Conservation (phyloP, 2,797 vertebrate genomes). For the Propithecus perrieri region DNA sequence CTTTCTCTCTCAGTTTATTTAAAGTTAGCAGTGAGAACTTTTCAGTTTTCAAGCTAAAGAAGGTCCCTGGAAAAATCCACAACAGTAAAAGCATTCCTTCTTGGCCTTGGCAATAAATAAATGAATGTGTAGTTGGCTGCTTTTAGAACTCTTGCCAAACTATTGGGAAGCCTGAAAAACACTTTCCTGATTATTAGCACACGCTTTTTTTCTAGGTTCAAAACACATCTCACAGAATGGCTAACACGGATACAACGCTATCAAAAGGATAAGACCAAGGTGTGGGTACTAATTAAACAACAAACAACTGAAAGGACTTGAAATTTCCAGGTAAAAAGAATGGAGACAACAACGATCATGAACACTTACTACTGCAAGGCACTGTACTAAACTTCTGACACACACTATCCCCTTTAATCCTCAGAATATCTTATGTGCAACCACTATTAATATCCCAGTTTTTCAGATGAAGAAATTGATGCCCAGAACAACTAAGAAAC, state of each 20-base stretch:
- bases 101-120: conserved; percentile 4
- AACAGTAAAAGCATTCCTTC: neutral
- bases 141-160: conserved; percentile 26
- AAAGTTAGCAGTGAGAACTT: conserved; percentile 35
- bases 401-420: neutral
- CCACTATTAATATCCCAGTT: neutral
- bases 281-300: neutral
- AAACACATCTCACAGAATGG: neutral
- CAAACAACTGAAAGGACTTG: neutral
- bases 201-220: neutral
- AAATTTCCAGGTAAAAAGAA: neutral
- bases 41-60: neutral
- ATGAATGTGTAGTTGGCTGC: neutral
- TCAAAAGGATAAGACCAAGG: neutral
- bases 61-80: conserved; percentile 4
- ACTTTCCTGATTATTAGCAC: neutral
- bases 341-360: neutral
- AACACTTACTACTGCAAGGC: neutral
- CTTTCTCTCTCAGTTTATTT: conserved; percentile 22
- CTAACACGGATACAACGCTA: neutral
- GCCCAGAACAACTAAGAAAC: neutral
- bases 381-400: neutral
- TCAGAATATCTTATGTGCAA: neutral
- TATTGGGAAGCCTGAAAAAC: neutral
- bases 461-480: conserved; percentile 5